Evolutionary conservation across 2,113 vertebrate species (phyloP), one percentile per base, ranked within the genome.

Genomic region (Cacatua alba): DNA sequence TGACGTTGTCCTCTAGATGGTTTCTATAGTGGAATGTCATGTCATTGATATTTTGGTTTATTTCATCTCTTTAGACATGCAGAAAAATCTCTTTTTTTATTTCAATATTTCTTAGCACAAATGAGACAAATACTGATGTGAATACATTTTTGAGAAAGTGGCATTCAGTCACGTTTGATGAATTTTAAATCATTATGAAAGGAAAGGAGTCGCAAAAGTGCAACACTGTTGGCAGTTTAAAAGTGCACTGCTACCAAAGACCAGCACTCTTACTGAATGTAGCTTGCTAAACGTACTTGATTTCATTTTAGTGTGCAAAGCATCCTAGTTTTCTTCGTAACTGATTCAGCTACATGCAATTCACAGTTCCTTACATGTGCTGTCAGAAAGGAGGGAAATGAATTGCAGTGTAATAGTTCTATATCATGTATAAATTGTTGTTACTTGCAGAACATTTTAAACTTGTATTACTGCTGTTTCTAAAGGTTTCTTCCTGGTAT

Each of bases 11-110:
- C 46, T 94, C 90, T 93, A 90, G 79, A 90, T 68, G 71, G 13
- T 90, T 51, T 62, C 92, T 93, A 4, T 53, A 95, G 43, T 88
- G 48, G 82, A 93, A 88, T 92, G 76, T 94, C 93, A 93, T 77
- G 85, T 94, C 90, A 94, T 86, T 90, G 88, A 35, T 95, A 81
- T 75, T 95, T 96, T 87, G 52, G 49, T 55, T 89, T 89, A 85
- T 92, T 82, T 95, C 35, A 69, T 89, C 84, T 94, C 90, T 81
- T 97, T 86, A 96, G 77, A 86, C 64, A 90, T 70, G 59, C 64
- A 92, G 48, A 86, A 83, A 95, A 83, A 90, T 59, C 8, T 84
- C 43, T 67, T 77, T 86, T 51, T 21, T 20, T 17, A n/a, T 88
- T 93, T 94, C 63, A 76, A 0, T 84, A 41, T 90, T 83, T 92